phyloP scores from a whole-genome alignment of 2,888 invertebrate genomes.

The Drosophila silvestris region DNA sequence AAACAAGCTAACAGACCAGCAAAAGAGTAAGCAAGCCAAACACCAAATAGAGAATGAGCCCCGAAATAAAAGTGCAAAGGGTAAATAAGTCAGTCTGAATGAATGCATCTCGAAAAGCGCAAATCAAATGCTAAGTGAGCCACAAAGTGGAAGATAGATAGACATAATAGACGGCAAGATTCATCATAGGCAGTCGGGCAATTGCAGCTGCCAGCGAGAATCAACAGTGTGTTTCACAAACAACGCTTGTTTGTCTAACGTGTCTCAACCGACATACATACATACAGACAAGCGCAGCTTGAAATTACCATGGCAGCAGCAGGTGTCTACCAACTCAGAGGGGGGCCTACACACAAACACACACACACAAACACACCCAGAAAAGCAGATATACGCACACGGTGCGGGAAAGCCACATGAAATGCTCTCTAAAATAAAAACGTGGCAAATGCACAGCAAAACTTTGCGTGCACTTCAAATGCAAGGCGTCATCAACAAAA shows the following conservation, averaged over 20 bases:
- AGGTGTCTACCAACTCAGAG: constrained; percentile 21
- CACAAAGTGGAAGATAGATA: constrained; percentile 4
- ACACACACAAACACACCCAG: background rate
- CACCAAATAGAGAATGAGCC: constrained; percentile 12
- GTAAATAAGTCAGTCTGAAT: constrained; percentile 38
- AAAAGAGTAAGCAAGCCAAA: constrained; percentile 12
- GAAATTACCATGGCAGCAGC: constrained; percentile 54
- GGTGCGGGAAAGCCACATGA: constrained; percentile 34
- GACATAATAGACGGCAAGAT: constrained; percentile 11
- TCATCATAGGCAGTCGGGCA: constrained; percentile 5
- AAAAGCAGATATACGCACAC: background rate
- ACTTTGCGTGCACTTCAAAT: constrained; percentile 67
- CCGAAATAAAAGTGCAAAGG: constrained; percentile 35
- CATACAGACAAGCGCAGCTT: constrained; percentile 5
- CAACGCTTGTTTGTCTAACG: constrained; percentile 42
- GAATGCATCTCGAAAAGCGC: constrained; percentile 69
- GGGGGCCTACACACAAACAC: constrained; percentile 7
- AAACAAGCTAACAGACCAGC: constrained; percentile 33
- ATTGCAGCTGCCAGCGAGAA: constrained; percentile 22
- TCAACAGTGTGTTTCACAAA: constrained; percentile 41
- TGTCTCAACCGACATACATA: constrained; percentile 16
- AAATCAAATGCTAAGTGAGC: constrained; percentile 40
- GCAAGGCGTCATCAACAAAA: constrained; percentile 35
- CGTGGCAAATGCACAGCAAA: constrained; percentile 74
- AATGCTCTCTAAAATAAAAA: constrained; percentile 58